Evolutionary conservation across 2,797 vertebrate species (phyloP).

Genomic region (Semaprochilodus insignis): DNA sequence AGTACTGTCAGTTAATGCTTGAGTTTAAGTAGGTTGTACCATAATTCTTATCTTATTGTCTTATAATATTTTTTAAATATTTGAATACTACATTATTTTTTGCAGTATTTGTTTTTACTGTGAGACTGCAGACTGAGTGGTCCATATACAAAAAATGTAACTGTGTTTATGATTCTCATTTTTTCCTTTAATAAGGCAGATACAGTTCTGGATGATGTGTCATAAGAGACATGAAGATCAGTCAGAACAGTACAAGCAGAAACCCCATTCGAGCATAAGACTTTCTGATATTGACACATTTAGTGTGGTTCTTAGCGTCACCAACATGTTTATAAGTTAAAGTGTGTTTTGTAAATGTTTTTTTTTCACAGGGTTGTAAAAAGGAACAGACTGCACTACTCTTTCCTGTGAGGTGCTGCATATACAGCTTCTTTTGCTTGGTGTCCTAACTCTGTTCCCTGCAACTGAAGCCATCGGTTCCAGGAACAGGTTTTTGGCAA

Average conservation of each 20-base stretch:
- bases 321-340: neutral
- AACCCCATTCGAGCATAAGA: neutral
- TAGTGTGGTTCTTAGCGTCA: neutral
- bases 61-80: no score
- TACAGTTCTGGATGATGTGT: no score
- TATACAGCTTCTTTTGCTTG: neutral
- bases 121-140: no score
- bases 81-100: no score
- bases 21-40: no score
- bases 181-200: neutral
- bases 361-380: neutral
- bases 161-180: neutral
- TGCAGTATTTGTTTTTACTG: no score
- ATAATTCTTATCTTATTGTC: no score
- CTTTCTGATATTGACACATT: neutral
- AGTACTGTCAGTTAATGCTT: no score
- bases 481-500: slow-evolving; percentile 59
- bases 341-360: neutral
- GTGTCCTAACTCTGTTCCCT: slow-evolving; percentile 3
- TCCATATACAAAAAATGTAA: no score
- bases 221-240: neutral
- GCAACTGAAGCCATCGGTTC: slow-evolving; percentile 47
- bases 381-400: slow-evolving; percentile 17
- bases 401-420: neutral
- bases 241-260: neutral